Evolutionary conservation across 2,797 vertebrate genomes (phyloP), one percentile per base, ranked within the genome.

Genomic region (Rhinatrema bivittatum): DNA sequence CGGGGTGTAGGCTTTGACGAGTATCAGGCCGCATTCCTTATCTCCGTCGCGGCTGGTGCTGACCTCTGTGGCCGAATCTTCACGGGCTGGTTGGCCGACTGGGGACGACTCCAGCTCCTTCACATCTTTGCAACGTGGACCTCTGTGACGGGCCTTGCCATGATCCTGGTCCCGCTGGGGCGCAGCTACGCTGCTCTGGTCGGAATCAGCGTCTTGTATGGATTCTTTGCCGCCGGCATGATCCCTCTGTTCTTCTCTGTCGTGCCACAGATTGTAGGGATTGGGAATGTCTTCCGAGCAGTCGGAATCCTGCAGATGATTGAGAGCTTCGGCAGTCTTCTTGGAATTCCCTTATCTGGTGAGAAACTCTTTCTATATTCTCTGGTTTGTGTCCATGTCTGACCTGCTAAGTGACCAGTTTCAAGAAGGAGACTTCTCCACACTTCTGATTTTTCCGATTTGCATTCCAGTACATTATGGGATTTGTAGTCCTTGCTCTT

Each of bases 341-440:
- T 95, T 43, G 93, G 92, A 22, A 62, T 86, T 0, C 93, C 93
- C 2, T 53, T 95, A 19, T 92, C 93, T 70, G 92, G 91, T 95
- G 79, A 29, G 69, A n/a, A n/a, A n/a, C n/a, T n/a, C n/a, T n/a
- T n/a, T n/a, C n/a, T n/a, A n/a, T n/a, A n/a, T n/a, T n/a, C n/a
- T n/a, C n/a, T n/a, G n/a, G n/a, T n/a, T n/a, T n/a, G n/a, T n/a
- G n/a, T n/a, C n/a, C n/a, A n/a, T n/a, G n/a, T n/a, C n/a, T n/a
- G n/a, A n/a, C n/a, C n/a, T n/a, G n/a, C n/a, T n/a, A n/a, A n/a
- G n/a, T n/a, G n/a, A n/a, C n/a, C n/a, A n/a, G n/a, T n/a, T n/a
- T n/a, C n/a, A n/a, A n/a, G n/a, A n/a, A n/a, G n/a, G n/a, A n/a
- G n/a, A n/a, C n/a, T n/a, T n/a, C n/a, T n/a, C n/a, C n/a, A n/a